Base-by-base conservation (phyloP, 1,140 invertebrate genomes). In the Neodiprion virginianus region DNA sequence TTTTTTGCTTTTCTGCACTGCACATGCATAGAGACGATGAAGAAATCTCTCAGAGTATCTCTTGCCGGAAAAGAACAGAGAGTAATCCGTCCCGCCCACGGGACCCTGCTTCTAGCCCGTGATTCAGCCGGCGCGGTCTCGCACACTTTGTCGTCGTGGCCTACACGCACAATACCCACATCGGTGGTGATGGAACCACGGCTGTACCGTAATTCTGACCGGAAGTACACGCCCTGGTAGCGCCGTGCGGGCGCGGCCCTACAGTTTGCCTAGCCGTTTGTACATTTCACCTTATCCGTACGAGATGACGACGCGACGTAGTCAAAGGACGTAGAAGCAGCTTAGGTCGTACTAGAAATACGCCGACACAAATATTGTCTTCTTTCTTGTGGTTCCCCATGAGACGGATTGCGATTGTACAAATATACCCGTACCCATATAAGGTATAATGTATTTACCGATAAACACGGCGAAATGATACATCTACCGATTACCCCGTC, bases 221-320 rank as follows among this genome's bases (percentile, higher is more conserved):
- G 53, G 53, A 61, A 61, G 53, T 61, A 61, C 53, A 61, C 53
- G 53, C 53, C 53, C 53, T 61, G 8, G 53, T 14, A 61, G 53
- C n/a, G n/a, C 53, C 53, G 53, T 40, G 28, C 53, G 53, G 53
- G 53, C 53, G 53, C 8, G 53, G 53, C n/a, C n/a, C 53, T 14
- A 61, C 53, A 61, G 8, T 61, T 61, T 61, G 53, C 53, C 53
- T 17, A 61, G 11, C 11, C 11, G 11, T 61, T 17, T 61, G 11
- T 17, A 17, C n/a, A 61, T 61, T 61, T 61, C 53, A 17, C 53
- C 53, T 61, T 40, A 40, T 40, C 28, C 28, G 28, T 40, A 40
- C 28, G 28, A 1, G 5, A 5, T 40, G 28, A 40, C 28, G 28
- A 40, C 5, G 5, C 28, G 28, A 40, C 5, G 5, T 5, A 40